A percentile compares a stretch with the other conserved stretches of the same genome.
These are phyloP conservation scores for Andrena bicolor DNA, from an alignment of 2,888 invertebrate species.

Conservation along the genomic window DNA sequence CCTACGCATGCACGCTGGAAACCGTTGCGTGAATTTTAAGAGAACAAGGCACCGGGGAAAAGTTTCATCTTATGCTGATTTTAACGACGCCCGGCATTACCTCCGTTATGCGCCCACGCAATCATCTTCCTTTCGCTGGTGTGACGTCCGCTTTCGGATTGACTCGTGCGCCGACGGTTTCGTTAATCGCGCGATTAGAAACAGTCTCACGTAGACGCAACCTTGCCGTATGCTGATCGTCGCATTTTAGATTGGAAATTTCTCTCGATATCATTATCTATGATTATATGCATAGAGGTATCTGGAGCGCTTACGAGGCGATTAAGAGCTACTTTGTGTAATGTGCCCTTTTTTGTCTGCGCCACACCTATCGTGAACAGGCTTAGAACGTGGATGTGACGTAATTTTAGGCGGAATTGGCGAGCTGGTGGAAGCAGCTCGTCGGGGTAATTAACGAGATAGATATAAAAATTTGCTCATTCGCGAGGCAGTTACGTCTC, in stretches of 20 bases:
- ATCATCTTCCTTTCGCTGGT: background rate
- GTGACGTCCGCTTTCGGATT: background rate
- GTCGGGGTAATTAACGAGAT: constrained; percentile 23
- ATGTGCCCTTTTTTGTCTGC: background rate
- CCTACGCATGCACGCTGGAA: background rate
- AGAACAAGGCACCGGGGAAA: background rate
- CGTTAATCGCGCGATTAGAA: constrained; percentile 67
- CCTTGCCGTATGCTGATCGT: constrained; percentile 55
- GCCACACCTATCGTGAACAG: background rate
- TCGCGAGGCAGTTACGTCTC: constrained; percentile 18
- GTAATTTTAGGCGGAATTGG: background rate
- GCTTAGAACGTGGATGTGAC: background rate
- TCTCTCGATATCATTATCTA: background rate
- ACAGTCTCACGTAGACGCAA: constrained; percentile 68
- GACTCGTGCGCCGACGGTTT: constrained; percentile 21
- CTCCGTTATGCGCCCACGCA: background rate
- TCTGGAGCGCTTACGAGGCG: too few species aligned
- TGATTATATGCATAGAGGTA: background rate
- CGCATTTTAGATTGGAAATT: background rate
- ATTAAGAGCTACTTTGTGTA: too few species aligned
- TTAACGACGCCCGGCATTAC: background rate
- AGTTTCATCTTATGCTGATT: background rate
- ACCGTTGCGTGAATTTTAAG: constrained; percentile 30
- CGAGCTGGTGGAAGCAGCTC: background rate
- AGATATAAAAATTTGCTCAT: constrained; percentile 24